Conservation (phyloP, 2,797 vertebrate species). For the Lacerta viridis region DNA sequence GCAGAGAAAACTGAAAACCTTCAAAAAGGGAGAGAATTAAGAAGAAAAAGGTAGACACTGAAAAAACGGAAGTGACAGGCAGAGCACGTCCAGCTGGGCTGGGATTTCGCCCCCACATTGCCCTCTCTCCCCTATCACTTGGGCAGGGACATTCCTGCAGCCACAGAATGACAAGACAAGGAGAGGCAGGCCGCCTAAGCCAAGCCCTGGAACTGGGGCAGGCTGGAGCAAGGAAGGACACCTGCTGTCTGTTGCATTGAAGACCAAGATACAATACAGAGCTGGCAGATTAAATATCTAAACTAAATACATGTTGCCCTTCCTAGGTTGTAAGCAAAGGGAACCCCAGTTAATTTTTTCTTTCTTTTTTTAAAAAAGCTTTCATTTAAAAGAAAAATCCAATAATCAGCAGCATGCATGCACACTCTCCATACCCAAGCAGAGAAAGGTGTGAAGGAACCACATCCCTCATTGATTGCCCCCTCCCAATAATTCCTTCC, state of each 20-base stretch:
- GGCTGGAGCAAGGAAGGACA: background rate
- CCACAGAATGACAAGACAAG: background rate
- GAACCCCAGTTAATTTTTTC: background rate
- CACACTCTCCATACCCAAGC: too few species aligned
- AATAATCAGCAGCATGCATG: too few species aligned
- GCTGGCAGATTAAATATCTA: background rate
- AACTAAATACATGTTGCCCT: background rate
- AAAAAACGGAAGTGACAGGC: background rate
- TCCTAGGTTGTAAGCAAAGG: background rate
- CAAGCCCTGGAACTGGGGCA: background rate
- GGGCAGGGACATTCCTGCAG: background rate
- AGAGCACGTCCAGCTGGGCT: constrained; percentile 3
- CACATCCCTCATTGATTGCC: background rate
- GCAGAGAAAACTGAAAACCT: constrained; percentile 10
- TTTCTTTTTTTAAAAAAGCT: too few species aligned
- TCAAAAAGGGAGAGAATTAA: constrained; percentile 6
- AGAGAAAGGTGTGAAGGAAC: background rate
- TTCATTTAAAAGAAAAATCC: too few species aligned
- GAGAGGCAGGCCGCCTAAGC: background rate
- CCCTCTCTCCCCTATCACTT: too few species aligned
- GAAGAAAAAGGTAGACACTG: background rate
- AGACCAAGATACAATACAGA: too few species aligned
- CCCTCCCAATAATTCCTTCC: background rate
- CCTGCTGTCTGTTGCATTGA: background rate
- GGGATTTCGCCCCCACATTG: constrained; percentile 1